Percentiles rank a stretch among this genome's conserved stretches.
phyloP scores from a whole-genome alignment of 2,888 invertebrate species.

The Thelaira solivaga region DNA sequence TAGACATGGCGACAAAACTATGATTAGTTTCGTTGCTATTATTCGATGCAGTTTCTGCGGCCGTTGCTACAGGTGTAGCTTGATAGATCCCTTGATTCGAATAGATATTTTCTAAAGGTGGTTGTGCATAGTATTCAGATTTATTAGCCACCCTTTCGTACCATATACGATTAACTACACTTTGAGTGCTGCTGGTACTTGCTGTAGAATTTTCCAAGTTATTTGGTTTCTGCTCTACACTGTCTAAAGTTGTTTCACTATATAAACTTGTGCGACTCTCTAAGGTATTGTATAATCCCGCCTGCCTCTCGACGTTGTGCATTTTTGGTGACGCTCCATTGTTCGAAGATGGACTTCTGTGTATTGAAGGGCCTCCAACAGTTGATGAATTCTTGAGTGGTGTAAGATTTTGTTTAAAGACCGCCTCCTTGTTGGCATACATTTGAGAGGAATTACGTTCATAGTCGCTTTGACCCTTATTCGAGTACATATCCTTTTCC shows the following conservation, averaged over 20 bases:
- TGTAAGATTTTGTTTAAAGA: slow-evolving; percentile 74
- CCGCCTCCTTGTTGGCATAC: slow-evolving; percentile 73
- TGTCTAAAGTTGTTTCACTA: background rate
- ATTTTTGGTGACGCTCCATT: slow-evolving; percentile 68
- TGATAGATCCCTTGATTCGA: slow-evolving; percentile 67
- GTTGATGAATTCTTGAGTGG: slow-evolving; percentile 68
- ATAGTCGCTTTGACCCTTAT: slow-evolving; percentile 73
- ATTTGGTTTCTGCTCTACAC: slow-evolving; percentile 68
- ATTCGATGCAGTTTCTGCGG: background rate
- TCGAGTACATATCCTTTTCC: slow-evolving; percentile 80
- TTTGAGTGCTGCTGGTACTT: slow-evolving; percentile 69
- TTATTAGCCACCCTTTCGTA: slow-evolving; percentile 74
- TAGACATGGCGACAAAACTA: slow-evolving; percentile 75
- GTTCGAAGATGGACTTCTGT: slow-evolving; percentile 67
- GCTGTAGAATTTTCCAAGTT: slow-evolving; percentile 68
- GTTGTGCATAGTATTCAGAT: slow-evolving; percentile 71
- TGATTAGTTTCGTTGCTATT: slow-evolving; percentile 67
- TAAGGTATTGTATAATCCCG: slow-evolving; percentile 48
- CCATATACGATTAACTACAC: slow-evolving; percentile 78
- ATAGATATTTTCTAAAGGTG: slow-evolving; percentile 70
- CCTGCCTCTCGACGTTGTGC: slow-evolving; percentile 63
- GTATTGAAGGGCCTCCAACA: slow-evolving; percentile 48
- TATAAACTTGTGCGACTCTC: slow-evolving; percentile 62
- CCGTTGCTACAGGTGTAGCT: slow-evolving; percentile 43
- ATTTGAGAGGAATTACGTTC: slow-evolving; percentile 74